These are phyloP conservation scores for Ascaphus truei DNA, from an alignment of 2,113 vertebrate genomes.

Conservation along the genomic window DNA sequence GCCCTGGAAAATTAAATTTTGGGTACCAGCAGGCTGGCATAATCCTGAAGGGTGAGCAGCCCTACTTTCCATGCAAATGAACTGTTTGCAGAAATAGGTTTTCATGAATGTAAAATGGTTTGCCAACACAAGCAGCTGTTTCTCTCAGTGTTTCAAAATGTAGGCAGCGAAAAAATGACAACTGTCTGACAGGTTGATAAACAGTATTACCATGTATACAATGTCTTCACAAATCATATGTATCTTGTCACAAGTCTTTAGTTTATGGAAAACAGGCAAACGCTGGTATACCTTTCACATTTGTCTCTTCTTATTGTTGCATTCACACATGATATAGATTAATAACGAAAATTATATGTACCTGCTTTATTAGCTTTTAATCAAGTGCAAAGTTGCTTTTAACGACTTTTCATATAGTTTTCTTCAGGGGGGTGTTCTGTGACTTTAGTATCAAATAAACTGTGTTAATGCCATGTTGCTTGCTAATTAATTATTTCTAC, in stretches of 20 bases:
- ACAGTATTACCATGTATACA: conserved; percentile 27
- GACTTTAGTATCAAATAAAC: no score
- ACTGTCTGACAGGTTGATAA: conserved; percentile 30
- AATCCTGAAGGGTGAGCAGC: background rate
- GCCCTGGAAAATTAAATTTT: background rate
- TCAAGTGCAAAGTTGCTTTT: background rate
- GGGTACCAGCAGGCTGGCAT: no score
- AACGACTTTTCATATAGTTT: no score
- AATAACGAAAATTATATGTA: conserved; percentile 21
- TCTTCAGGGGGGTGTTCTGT: no score
- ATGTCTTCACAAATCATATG: conserved; percentile 35
- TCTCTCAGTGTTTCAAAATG: conserved; percentile 23
- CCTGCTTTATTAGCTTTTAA: conserved; percentile 1
- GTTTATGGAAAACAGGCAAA: conserved; percentile 23
- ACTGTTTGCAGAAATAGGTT: conserved; percentile 17
- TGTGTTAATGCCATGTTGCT: background rate
- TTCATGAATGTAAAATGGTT: conserved; percentile 31
- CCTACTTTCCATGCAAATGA: conserved; percentile 24
- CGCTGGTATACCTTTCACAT: conserved; percentile 13
- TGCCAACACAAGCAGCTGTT: conserved; percentile 28
- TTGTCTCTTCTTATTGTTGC: conserved; percentile 22
- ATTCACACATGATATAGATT: conserved; percentile 10
- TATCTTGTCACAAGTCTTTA: conserved; percentile 29
- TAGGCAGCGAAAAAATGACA: conserved; percentile 22
- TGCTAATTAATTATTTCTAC: conserved; percentile 3